Evolutionary conservation across 2,113 vertebrate species (phyloP).

Genomic region (Microtus ochrogaster): DNA sequence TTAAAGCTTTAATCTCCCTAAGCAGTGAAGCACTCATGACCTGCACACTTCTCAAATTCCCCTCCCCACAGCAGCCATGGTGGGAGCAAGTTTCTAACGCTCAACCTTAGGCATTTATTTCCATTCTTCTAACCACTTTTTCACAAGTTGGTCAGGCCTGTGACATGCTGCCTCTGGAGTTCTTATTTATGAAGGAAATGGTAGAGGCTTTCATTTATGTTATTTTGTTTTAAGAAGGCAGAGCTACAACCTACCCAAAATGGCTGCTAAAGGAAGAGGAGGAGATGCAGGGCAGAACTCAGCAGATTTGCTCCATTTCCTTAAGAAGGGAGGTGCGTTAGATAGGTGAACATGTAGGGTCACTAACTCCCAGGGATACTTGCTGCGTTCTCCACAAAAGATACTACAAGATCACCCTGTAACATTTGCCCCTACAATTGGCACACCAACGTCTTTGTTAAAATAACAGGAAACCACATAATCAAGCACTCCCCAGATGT

Average conservation of each 20-base stretch:
- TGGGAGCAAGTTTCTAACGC: not conserved
- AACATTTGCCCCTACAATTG: not conserved
- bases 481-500: not conserved
- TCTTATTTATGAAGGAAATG: not conserved
- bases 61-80: not conserved
- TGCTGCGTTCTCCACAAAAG: not conserved
- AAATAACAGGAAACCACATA: not conserved
- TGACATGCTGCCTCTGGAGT: not conserved
- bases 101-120: not conserved
- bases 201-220: not conserved
- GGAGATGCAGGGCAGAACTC: not conserved
- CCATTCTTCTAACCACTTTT: not conserved
- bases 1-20: not conserved
- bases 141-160: not conserved
- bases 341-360: not conserved
- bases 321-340: not conserved
- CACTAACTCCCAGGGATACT: not conserved
- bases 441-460: too few relatives aligned
- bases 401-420: not conserved
- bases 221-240: not conserved
- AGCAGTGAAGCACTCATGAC: not conserved
- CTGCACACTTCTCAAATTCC: not conserved
- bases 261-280: not conserved
- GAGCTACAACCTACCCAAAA: not conserved
- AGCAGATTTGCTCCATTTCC: not conserved